Percentiles rank a stretch among this genome's conserved stretches.
phyloP scores from a whole-genome alignment of 2,797 vertebrate genomes.

The Buphagus erythrorhynchus region DNA sequence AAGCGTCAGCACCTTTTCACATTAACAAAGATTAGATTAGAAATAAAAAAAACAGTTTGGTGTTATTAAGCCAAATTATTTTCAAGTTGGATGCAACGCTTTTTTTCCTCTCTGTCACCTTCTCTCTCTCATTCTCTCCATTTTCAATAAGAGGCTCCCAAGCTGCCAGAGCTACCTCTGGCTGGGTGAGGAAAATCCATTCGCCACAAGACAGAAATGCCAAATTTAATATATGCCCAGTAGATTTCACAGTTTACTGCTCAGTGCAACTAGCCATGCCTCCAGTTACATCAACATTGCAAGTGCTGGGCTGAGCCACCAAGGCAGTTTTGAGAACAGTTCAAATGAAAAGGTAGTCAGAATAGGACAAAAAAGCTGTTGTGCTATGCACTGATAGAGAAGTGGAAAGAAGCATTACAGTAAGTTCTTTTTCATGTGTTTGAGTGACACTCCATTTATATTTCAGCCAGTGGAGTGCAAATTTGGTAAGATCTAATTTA shows the following conservation, averaged over 20 bases:
- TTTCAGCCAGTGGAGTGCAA: constrained; percentile 11
- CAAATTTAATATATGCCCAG: constrained; percentile 56
- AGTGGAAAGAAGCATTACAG: constrained; percentile 63
- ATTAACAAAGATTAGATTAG: not conserved
- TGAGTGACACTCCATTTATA: constrained; percentile 15
- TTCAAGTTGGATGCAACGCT: not conserved
- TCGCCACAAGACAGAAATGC: constrained; percentile 48
- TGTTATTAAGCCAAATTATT: constrained; percentile 20
- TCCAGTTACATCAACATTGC: constrained; percentile 37
- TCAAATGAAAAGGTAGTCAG: not conserved
- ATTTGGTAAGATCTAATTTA: constrained; percentile 33
- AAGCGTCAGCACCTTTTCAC: not conserved
- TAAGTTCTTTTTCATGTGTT: constrained; percentile 19
- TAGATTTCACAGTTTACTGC: constrained; percentile 62
- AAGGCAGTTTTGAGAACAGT: constrained; percentile 20
- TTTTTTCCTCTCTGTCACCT: not conserved
- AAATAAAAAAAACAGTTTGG: not conserved
- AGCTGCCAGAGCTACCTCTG: constrained; percentile 44
- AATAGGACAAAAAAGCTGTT: constrained; percentile 17
- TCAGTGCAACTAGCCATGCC: constrained; percentile 57
- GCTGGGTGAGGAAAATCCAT: constrained; percentile 50
- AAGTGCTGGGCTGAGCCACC: constrained; percentile 11
- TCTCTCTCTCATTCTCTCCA: not conserved
- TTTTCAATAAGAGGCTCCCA: constrained; percentile 42
- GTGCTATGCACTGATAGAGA: constrained; percentile 5